A percentile compares a stretch with the other conserved stretches of the same genome.
These are phyloP conservation scores for Etheostoma spectabile DNA, from an alignment of 2,113 vertebrate species.

Conservation along the genomic window DNA sequence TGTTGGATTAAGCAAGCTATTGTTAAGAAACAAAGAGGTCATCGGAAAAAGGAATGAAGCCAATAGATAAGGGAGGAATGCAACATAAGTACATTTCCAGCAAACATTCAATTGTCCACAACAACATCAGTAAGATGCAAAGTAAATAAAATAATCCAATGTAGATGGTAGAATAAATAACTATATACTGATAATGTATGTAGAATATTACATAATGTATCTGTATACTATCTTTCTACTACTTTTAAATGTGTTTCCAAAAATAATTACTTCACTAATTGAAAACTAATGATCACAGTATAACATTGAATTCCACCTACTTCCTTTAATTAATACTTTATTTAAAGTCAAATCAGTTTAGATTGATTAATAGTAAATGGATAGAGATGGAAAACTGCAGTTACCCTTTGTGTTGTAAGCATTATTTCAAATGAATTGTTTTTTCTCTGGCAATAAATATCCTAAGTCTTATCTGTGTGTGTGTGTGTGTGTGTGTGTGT, in stretches of 20 bases:
- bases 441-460: constrained; percentile 38
- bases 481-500: constrained; percentile 25
- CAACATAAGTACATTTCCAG: neutral
- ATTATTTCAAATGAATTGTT: constrained; percentile 47
- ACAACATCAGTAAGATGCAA: neutral
- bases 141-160: neutral
- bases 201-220: too few relatives aligned
- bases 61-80: constrained; percentile 11
- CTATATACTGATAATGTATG: neutral
- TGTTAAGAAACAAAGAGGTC: constrained; percentile 61
- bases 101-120: neutral
- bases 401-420: constrained; percentile 11
- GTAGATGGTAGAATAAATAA: neutral
- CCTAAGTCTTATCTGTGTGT: constrained; percentile 13
- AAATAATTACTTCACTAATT: neutral
- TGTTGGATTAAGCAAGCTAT: constrained; percentile 64
- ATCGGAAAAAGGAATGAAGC: constrained; percentile 41
- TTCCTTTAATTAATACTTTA: constrained; percentile 5
- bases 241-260: neutral
- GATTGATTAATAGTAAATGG: constrained; percentile 37
- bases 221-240: too few relatives aligned
- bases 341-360: constrained; percentile 20
- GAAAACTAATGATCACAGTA: neutral
- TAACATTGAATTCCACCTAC: neutral
- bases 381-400: neutral